A percentile compares a stretch with the other conserved stretches of the same genome.
These are phyloP conservation scores for Grus americana DNA, from an alignment of 2,113 vertebrate species.

Conservation along the genomic window DNA sequence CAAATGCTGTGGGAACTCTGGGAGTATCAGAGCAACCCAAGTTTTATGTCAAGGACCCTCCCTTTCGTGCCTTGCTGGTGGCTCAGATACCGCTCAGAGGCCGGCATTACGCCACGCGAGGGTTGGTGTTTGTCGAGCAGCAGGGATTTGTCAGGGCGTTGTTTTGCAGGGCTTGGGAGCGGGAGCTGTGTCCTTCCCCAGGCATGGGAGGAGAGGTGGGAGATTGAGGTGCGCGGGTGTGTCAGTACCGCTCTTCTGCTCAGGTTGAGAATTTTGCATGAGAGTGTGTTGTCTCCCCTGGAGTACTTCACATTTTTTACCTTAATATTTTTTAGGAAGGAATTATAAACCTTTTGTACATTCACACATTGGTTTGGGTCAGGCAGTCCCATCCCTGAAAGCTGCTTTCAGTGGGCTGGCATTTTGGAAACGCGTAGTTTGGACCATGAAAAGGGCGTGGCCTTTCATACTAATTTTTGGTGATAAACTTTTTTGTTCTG, in stretches of 20 bases:
- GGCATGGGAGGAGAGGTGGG: not conserved
- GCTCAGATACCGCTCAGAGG: rapidly evolving
- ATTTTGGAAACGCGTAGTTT: not conserved
- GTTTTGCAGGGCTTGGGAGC: not conserved
- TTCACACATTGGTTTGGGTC: not conserved
- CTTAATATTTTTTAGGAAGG: not conserved
- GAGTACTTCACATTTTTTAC: not conserved
- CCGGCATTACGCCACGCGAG: rapidly evolving
- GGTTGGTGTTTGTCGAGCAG: not conserved
- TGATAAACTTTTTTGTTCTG: not conserved
- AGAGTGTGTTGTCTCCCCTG: not conserved
- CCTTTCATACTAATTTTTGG: not conserved
- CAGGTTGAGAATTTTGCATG: not conserved
- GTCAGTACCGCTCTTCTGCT: not conserved
- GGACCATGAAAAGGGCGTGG: not conserved
- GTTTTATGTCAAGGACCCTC: too few relatives aligned
- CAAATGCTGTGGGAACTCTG: rapidly evolving
- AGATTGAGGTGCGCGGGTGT: not conserved
- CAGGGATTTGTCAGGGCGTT: not conserved
- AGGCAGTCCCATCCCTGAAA: not conserved
- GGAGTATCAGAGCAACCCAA: not conserved
- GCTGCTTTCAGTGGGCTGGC: not conserved
- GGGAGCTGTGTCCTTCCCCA: rapidly evolving
- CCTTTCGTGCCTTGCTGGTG: not conserved
- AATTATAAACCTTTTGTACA: not conserved